Evolutionary conservation across 2,888 invertebrate genomes (phyloP), one percentile per base, ranked within the genome.

Genomic region (Priocnemis perturbator): DNA sequence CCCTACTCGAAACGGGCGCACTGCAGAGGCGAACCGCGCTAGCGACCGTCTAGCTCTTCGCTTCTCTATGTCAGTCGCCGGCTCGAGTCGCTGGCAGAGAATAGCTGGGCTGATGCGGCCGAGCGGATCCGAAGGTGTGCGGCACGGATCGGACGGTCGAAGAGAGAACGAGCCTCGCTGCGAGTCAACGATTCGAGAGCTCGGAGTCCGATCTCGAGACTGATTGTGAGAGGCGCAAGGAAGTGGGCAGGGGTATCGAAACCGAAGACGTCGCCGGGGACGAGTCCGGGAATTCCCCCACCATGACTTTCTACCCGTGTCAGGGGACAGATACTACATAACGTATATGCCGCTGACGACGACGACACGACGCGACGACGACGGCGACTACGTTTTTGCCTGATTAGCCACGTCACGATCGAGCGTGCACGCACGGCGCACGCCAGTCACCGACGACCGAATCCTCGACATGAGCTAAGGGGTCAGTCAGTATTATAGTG

Each of bases 131-230:
- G 37, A 37, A 37, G 37, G 37, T 11, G 37, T 3, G 1, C 1
- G 4, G 14, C 7, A 11, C 37, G 11, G 14, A 26, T 7, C 11
- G 37, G 37, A 37, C 14, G 37, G 2, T 19, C 55, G 9, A 23
- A 19, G n/a, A 44, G 58, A 61, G 67, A 61, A 73, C 79, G 77
- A 79, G 79, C 78, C 60, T 67, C 76, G 65, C 63, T 57, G 67
- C 74, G 63, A 74, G 58, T 57, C 62, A 56, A 30, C 68, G 74
- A 73, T 68, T 66, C 64, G 74, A 64, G 56, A 65, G 74, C 80
- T 73, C 81, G 73, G 81, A 81, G 77, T 77, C 81, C 71, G 71
- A 74, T 79, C 73, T 71, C 74, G 65, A 79, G 80, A 81, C 81
- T 80, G n/a, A n/a, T n/a, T n/a, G n/a, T n/a, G 64, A 69, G 26